Evolutionary conservation across 2,888 invertebrate species (phyloP).

Genomic region (Eristalis arbustorum): DNA sequence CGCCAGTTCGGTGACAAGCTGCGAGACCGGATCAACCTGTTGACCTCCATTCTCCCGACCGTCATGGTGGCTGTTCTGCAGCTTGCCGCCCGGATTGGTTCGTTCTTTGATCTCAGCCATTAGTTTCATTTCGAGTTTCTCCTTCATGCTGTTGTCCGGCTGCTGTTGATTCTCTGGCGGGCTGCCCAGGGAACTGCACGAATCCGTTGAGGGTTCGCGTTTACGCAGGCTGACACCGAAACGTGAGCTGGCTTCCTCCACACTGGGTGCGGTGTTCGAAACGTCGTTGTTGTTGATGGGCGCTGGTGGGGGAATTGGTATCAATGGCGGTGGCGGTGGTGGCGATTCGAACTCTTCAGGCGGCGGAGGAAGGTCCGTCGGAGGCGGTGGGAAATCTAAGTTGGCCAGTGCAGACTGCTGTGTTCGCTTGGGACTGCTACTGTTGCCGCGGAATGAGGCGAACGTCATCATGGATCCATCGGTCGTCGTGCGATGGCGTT

Average conservation of each 20-base stretch:
- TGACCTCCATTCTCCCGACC: constrained; percentile 74
- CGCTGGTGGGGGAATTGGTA: constrained; percentile 73
- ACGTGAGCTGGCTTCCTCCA: constrained; percentile 87
- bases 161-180: constrained; percentile 77
- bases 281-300: constrained; percentile 81
- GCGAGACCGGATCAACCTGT: constrained; percentile 87
- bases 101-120: constrained; percentile 92
- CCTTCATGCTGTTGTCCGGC: constrained; percentile 83
- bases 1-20: constrained; percentile 91
- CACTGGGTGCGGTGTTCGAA: constrained; percentile 84
- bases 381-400: constrained; percentile 93
- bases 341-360: constrained; percentile 83
- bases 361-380: constrained; percentile 89
- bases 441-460: constrained; percentile 82
- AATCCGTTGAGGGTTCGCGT: constrained; percentile 84
- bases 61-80: constrained; percentile 79
- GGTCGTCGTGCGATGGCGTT: constrained; percentile 81
- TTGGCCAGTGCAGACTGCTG: constrained; percentile 89
- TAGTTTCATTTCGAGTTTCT: constrained; percentile 89
- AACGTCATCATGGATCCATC: constrained; percentile 81
- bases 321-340: constrained; percentile 72
- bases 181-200: constrained; percentile 82
- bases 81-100: constrained; percentile 85
- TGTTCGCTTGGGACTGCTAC: constrained; percentile 86
- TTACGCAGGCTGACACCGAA: constrained; percentile 87